Conservation (phyloP, 2,797 vertebrate species). For the Sebastes nivosus region DNA sequence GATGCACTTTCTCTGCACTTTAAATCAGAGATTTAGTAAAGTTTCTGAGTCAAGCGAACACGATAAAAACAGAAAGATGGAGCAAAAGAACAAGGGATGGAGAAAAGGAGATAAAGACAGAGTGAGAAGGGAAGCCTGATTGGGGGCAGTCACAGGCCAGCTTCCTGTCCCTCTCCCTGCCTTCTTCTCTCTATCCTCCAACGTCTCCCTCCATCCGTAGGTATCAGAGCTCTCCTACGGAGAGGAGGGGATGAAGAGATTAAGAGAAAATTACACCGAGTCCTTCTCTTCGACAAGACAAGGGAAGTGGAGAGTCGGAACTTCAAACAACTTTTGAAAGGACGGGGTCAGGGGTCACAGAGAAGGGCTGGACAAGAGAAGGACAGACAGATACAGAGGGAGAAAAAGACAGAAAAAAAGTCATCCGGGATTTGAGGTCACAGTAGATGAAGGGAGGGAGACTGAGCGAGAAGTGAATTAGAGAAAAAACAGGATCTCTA, state of each 20-base stretch:
- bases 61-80: constrained; percentile 19
- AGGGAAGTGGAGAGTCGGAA: constrained; percentile 59
- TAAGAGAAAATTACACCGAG: constrained; percentile 76
- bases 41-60: constrained; percentile 23
- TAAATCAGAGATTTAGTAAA: constrained; percentile 37
- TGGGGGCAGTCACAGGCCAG: constrained; percentile 64
- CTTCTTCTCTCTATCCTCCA: background rate
- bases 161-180: constrained; percentile 44
- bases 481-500: constrained; percentile 38
- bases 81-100: constrained; percentile 30
- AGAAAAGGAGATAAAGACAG: constrained; percentile 41
- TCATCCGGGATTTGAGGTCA: constrained; percentile 55
- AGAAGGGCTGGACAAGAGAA: constrained; percentile 39
- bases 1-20: constrained; percentile 20
- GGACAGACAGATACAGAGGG: constrained; percentile 30
- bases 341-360: constrained; percentile 48
- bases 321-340: constrained; percentile 75
- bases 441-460: constrained; percentile 46
- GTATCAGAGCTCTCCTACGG: constrained; percentile 58
- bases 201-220: constrained; percentile 31
- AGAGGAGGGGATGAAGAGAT: constrained; percentile 77
- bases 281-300: constrained; percentile 66
- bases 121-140: constrained; percentile 62
- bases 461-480: constrained; percentile 52
- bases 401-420: constrained; percentile 34